Conservation (phyloP, 2,888 invertebrate genomes). For the Nymphalis urticae region DNA sequence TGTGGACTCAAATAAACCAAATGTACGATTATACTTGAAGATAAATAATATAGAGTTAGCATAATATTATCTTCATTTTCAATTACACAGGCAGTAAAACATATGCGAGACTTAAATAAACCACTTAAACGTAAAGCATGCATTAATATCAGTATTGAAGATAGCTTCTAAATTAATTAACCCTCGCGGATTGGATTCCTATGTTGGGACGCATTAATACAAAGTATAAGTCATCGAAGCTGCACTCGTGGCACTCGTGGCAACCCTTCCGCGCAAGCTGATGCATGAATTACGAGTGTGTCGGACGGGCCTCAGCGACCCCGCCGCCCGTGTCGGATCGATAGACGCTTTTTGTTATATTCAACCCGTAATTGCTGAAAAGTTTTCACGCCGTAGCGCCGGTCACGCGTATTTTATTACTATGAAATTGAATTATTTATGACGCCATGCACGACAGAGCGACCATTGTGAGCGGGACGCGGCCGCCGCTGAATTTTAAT, state of each 20-base stretch:
- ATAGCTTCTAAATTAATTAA: constrained; percentile 63
- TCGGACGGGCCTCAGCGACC: constrained; percentile 57
- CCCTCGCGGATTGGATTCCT: constrained; percentile 65
- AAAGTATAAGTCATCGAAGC: constrained; percentile 69
- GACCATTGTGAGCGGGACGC: constrained; percentile 68
- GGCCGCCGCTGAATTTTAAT: constrained; percentile 77
- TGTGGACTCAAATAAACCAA: constrained; percentile 4
- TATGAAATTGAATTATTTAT: constrained; percentile 82
- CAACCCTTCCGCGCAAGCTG: constrained; percentile 76
- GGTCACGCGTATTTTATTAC: constrained; percentile 82
- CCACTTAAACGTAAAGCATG: constrained; percentile 38
- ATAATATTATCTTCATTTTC: constrained; percentile 34
- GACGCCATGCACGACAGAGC: constrained; percentile 65
- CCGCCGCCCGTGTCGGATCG: constrained; percentile 59
- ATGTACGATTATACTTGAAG: constrained; percentile 25
- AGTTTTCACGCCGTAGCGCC: constrained; percentile 78
- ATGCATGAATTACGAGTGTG: constrained; percentile 72
- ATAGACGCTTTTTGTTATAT: constrained; percentile 78
- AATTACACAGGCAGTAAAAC: constrained; percentile 38
- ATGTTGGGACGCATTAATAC: constrained; percentile 72
- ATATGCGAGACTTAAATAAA: constrained; percentile 39
- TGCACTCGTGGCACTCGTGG: constrained; percentile 69
- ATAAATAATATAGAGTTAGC: constrained; percentile 23
- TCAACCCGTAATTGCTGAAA: constrained; percentile 80
- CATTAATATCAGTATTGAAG: constrained; percentile 39